A percentile compares a stretch with the other conserved stretches of the same genome.
phyloP scores from a whole-genome alignment of 2,888 invertebrate genomes.

The Brachylomia viminalis region DNA sequence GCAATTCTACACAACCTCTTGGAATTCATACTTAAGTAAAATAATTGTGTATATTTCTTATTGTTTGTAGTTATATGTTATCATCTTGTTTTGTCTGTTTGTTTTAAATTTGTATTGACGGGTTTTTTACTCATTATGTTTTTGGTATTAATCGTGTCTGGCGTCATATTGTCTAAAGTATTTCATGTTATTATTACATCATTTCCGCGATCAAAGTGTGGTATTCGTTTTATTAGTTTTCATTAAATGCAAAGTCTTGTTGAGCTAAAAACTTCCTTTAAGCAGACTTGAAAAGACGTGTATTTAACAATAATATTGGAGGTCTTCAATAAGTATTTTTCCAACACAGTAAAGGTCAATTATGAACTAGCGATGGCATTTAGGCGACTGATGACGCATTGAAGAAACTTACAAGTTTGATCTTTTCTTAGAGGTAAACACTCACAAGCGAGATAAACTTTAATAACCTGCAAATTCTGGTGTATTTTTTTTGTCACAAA shows the following conservation, averaged over 20 bases:
- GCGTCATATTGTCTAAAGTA: not conserved
- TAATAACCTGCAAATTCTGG: not conserved
- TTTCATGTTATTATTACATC: not conserved
- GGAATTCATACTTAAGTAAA: not conserved
- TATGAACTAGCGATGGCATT: slow-evolving; percentile 16
- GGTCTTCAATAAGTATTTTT: not conserved
- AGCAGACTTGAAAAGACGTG: not conserved
- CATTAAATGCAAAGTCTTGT: not conserved
- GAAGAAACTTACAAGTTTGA: not conserved
- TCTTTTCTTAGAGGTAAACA: not conserved
- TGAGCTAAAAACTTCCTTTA: not conserved
- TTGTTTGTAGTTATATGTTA: not conserved
- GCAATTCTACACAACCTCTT: not conserved
- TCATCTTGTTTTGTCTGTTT: not conserved
- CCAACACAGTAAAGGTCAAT: slow-evolving; percentile 11
- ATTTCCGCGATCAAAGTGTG: not conserved
- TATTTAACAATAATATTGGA: slow-evolving; percentile 5
- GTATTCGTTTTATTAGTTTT: not conserved
- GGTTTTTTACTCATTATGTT: not conserved
- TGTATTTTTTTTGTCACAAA: not conserved
- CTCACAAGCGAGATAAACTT: not conserved
- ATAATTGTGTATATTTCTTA: not conserved
- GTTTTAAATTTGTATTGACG: not conserved
- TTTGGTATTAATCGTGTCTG: not conserved
- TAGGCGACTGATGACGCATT: slow-evolving; percentile 4